phyloP scores from a whole-genome alignment of 2,888 invertebrate species.

The Dione vanillae region DNA sequence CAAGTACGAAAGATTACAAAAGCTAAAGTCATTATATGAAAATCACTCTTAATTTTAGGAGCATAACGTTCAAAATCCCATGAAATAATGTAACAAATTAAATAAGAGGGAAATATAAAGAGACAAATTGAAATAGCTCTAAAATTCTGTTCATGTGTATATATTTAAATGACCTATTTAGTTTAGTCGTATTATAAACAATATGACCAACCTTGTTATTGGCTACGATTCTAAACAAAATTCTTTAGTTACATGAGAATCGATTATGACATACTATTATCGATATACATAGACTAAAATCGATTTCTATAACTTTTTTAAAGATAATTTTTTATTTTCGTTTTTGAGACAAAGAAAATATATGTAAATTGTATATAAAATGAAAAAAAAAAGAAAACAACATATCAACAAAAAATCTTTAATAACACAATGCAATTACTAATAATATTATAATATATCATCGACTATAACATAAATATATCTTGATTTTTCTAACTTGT shows the following conservation, averaged over 20 bases:
- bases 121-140: neutral
- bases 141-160: neutral
- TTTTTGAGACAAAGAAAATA: too few species aligned
- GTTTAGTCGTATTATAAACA: conserved; percentile 10
- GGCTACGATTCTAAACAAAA: neutral
- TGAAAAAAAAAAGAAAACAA: too few species aligned
- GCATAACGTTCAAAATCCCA: neutral
- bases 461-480: too few species aligned
- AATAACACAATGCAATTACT: too few species aligned
- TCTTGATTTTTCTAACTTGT: too few species aligned
- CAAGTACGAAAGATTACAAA: neutral
- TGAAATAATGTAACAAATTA: neutral
- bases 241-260: neutral
- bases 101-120: neutral
- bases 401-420: too few species aligned
- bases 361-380: too few species aligned
- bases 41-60: neutral
- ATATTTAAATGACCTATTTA: neutral
- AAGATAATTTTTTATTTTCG: too few species aligned
- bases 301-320: neutral
- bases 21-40: too few species aligned
- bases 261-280: neutral
- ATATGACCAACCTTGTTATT: conserved; percentile 9
- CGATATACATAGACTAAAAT: neutral
- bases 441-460: too few species aligned